These are phyloP conservation scores for Dipodomys spectabilis DNA, from an alignment of 2,113 vertebrate species.

Conservation along the genomic window DNA sequence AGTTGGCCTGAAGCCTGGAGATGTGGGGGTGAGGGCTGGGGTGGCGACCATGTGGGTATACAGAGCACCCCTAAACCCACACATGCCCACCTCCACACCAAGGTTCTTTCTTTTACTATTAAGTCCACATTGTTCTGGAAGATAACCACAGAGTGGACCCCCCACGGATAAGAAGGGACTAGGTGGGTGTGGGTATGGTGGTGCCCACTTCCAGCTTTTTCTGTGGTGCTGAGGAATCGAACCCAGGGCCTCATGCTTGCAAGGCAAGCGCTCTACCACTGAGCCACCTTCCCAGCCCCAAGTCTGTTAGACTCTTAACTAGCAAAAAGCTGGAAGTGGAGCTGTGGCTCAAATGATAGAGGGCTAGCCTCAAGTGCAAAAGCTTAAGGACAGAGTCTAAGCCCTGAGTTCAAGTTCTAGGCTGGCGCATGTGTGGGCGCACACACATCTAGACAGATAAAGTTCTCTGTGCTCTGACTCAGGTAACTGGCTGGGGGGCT, in stretches of 20 bases:
- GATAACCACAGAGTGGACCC: not conserved
- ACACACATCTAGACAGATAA: not conserved
- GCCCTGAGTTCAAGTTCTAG: no score
- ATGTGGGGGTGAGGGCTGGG: not conserved
- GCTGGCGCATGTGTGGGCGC: no score
- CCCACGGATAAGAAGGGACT: not conserved
- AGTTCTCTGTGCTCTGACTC: not conserved
- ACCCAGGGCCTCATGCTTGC: no score
- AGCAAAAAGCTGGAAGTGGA: no score
- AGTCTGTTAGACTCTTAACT: no score
- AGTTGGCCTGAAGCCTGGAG: slow-evolving; percentile 91
- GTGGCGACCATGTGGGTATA: not conserved
- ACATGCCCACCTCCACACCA: not conserved
- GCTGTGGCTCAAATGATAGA: not conserved
- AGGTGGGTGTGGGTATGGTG: no score
- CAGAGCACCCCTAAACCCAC: not conserved
- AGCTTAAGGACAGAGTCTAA: no score
- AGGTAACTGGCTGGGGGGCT: not conserved
- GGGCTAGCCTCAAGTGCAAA: no score
- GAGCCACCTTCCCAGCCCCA: no score
- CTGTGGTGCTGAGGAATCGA: no score
- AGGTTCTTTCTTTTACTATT: not conserved
- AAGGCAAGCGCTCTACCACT: no score
- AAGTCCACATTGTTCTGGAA: not conserved
- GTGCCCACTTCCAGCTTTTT: no score